Evolutionary conservation across 2,113 vertebrate species (phyloP), one percentile per base, ranked within the genome.

Genomic region (Suncus etruscus): DNA sequence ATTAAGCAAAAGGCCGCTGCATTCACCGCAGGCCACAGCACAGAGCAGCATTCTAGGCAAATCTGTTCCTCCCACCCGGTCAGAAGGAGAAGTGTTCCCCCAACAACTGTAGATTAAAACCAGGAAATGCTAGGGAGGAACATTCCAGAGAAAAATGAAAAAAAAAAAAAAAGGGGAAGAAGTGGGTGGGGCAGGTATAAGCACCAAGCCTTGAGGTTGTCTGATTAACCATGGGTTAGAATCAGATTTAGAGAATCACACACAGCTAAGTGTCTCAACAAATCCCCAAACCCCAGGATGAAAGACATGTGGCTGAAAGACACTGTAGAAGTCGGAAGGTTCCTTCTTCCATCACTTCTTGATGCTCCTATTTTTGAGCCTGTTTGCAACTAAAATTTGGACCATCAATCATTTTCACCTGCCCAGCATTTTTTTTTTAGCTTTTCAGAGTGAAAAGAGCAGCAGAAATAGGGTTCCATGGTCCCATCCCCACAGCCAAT

Each of bases 401-500:
- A 92, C 58, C 86, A 79, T 72, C 81, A 75, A 61, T 83, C 90
- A 84, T 92, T 91, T 92, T 92, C 24, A 91, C 86, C 72, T 82
- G 78, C 74, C 79, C 51, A 24, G 16, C 61, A 68, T 39, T 93
- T 94, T 73, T 39, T 93, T 94, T 73, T 73, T 25, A 73, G 20
- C 73, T 39, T 93, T 93, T 15, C 87, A 47, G 47, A 89, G 9
- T 29, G n/a, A 32, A 92, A 90, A n/a, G 11, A 61, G 0, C n/a
- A 87, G 81, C 77, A 72, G 54, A 50, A n/a, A 11, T 1, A 82
- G 95, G 95, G 88, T 96, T 94, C 97, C 97, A 96, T 97, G 92
- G 97, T 92, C 45, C 68, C 27, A 94, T 96, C 97, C 97, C 97
- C 96, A 94, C 95, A 97, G 96, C 97, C 95, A 39, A 93, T 96